Evolutionary conservation across 1,140 invertebrate genomes (phyloP), one percentile per base, ranked within the genome.

Genomic region (Neodiprion virginianus): DNA sequence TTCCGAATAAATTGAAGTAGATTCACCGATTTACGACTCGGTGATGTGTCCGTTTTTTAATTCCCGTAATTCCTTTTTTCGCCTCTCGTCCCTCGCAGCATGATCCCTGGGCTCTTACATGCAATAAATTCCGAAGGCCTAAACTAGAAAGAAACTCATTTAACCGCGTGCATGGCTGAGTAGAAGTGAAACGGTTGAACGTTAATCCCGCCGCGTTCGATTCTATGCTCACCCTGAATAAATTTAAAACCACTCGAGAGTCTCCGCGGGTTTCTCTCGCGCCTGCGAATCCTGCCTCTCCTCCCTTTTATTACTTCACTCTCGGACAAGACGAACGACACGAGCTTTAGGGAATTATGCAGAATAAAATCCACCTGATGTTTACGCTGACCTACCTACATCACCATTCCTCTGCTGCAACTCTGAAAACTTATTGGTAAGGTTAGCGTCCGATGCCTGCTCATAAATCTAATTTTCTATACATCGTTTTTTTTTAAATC

Each of bases 291-390:
- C n/a, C 53, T 8, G 3, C 0, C 4, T 40, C 28, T 40, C 28
- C 28, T 5, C 28, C 28, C 28, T 40, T 61, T 61, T 61, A 61
- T 61, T 61, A 61, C 53, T 61, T 61, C 11, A 17, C 53, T 61
- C 53, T 61, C n/a, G 53, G 53, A 61, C 53, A 61, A 61, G 53
- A 61, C 53, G 53, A 61, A 61, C n/a, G 53, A 61, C 53, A 61
- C 53, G 53, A 14, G 53, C 11, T 8, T 61, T 17, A 7, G 10
- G 11, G 53, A 61, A 40, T 40, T 40, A 40, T 40, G 2, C 1
- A 40, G 28, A 40, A 40, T 4, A 40, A 40, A 40, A 61, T 61
- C n/a, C 8, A 61, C 53, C 53, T 8, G 53, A 61, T 53, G 50
- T 14, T 53, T 53, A 53, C n/a, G 50, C 50, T 11, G n/a, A 53